Conservation (phyloP, 2,888 invertebrate genomes). For the Bombylius discolor region DNA sequence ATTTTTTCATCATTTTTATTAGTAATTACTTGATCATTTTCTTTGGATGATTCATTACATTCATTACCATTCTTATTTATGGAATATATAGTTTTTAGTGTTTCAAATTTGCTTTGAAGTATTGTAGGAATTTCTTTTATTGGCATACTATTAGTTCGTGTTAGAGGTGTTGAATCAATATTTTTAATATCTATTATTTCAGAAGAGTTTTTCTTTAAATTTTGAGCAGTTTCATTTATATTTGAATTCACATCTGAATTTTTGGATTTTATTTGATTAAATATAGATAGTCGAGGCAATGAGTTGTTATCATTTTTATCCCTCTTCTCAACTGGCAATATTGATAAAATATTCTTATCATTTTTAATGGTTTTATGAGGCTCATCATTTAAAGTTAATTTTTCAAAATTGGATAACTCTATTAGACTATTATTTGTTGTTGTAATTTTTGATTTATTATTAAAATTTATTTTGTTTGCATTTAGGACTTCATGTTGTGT, state of each 20-base stretch:
- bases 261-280: background rate
- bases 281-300: background rate
- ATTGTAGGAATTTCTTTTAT: background rate
- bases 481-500: background rate
- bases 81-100: too few species aligned
- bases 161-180: background rate
- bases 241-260: background rate
- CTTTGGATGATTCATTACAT: slow-evolving; percentile 7
- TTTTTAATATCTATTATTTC: too few species aligned
- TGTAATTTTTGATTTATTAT: background rate
- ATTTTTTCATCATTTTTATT: background rate
- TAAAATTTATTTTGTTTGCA: background rate
- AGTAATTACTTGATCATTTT: slow-evolving; percentile 1
- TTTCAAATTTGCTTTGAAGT: background rate
- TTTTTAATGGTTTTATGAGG: background rate
- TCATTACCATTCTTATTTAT: slow-evolving; percentile 2
- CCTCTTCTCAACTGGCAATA: background rate
- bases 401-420: background rate
- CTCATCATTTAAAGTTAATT: background rate
- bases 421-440: background rate
- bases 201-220: too few species aligned
- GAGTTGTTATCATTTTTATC: background rate
- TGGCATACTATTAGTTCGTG: background rate
- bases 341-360: background rate
- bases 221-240: too few species aligned